A percentile compares a stretch with the other conserved stretches of the same genome.
These are phyloP conservation scores for Leptothorax acervorum DNA, from an alignment of 2,888 invertebrate species.

Conservation along the genomic window DNA sequence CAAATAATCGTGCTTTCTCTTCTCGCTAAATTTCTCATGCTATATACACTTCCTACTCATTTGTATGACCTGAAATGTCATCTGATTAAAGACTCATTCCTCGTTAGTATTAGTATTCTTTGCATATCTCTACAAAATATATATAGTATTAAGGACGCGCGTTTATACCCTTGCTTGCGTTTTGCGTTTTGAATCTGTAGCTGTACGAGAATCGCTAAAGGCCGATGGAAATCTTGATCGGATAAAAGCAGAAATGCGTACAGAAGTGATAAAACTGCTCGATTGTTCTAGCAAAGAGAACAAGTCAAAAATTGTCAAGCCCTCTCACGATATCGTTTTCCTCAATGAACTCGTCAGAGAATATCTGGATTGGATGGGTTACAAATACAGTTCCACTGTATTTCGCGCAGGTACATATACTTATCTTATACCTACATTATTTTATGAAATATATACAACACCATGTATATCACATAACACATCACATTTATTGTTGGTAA, in stretches of 20 bases:
- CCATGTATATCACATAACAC: background rate
- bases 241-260: constrained; percentile 83
- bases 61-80: too few relatives aligned
- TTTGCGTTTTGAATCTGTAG: constrained; percentile 66
- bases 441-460: background rate
- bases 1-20: background rate
- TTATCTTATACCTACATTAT: background rate
- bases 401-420: constrained; percentile 85
- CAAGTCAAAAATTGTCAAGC: constrained; percentile 74
- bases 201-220: constrained; percentile 82
- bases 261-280: constrained; percentile 82
- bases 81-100: too few relatives aligned
- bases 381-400: constrained; percentile 88
- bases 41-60: too few relatives aligned
- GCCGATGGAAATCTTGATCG: constrained; percentile 80
- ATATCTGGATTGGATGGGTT: constrained; percentile 91
- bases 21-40: too few relatives aligned
- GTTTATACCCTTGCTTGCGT: background rate
- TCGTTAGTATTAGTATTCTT: background rate
- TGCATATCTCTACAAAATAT: background rate
- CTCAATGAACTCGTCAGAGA: constrained; percentile 90
- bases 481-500: background rate
- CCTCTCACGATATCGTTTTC: constrained; percentile 84
- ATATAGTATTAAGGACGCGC: background rate
- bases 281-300: constrained; percentile 77